A percentile compares a stretch with the other conserved stretches of the same genome.
These are phyloP conservation scores for Ernsta delagoae DNA, from an alignment of 2,888 invertebrate genomes.

Conservation along the genomic window DNA sequence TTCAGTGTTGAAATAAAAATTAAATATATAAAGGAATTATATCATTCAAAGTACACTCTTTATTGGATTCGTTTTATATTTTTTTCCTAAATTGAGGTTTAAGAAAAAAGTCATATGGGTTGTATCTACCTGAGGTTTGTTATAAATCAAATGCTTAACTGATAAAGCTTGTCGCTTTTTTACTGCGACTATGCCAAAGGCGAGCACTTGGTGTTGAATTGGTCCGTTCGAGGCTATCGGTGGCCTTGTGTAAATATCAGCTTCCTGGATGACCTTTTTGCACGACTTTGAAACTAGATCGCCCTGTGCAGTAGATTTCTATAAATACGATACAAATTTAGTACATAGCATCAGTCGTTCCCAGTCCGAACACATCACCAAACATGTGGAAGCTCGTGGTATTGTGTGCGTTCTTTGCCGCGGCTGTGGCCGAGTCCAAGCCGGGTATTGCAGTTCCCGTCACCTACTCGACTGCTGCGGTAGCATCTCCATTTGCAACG, in stretches of 20 bases:
- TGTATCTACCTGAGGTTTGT: neutral
- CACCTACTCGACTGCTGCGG: slow-evolving; percentile 50
- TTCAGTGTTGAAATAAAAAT: no score
- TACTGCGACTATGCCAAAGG: slow-evolving; percentile 18
- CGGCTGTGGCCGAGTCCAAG: slow-evolving; percentile 72
- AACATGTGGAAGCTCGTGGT: slow-evolving; percentile 81
- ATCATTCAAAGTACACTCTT: no score
- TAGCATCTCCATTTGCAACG: slow-evolving; percentile 53
- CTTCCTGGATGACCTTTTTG: slow-evolving; percentile 39
- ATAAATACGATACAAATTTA: slow-evolving; percentile 43
- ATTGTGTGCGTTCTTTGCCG: slow-evolving; percentile 85
- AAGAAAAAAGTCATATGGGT: neutral
- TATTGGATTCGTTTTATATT: no score
- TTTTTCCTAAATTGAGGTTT: no score
- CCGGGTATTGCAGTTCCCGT: slow-evolving; percentile 65
- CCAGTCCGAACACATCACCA: slow-evolving; percentile 63
- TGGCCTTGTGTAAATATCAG: slow-evolving; percentile 40
- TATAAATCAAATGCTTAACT: neutral
- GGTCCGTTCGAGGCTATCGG: slow-evolving; percentile 14
- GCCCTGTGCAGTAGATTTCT: slow-evolving; percentile 37
- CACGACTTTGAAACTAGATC: slow-evolving; percentile 31
- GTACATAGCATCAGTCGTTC: slow-evolving; percentile 63
- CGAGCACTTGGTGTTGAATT: slow-evolving; percentile 14
- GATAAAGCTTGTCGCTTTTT: slow-evolving; percentile 17
- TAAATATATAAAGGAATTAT: no score